Base-by-base conservation (phyloP, 2,797 vertebrate species). In the Perdix hodgsoniae region DNA sequence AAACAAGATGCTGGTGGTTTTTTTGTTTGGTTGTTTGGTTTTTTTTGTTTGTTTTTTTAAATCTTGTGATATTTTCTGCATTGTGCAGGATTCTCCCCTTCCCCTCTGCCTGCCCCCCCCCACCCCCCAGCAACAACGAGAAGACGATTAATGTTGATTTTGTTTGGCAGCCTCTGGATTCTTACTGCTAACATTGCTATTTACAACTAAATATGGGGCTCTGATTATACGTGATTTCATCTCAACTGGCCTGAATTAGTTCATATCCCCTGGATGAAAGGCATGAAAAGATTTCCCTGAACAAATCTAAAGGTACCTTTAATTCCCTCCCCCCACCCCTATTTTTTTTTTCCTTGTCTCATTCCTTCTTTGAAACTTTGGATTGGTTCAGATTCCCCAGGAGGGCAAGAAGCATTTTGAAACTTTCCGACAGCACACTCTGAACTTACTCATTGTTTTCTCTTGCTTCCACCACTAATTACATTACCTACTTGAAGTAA, bases 191-290 rank as follows among this genome's bases (percentile, higher is more conserved):
- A 97, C 91, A 73, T 93, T 96, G 96, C 95, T 95, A 97, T 95
- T 96, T 97, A 96, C 93, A 97, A 97, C 73, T 96, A 97, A 97
- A 97, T 94, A 96, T 75, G 97, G 96, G 91, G 78, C 94, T 90
- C 92, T 97, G 97, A 96, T 97, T 97, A 95, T 84, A 97, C 64
- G 89, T 76, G 91, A 95, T 94, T 91, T 91, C 18, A 70, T 88
- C 61, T 86, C 93, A 47, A 74, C 10, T 29, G 76, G 85, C 76
- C 18, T 10, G 29, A 44, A 92, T 86, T 80, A 83, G 85, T 95
- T 96, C 70, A 91, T 85, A 94, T 94, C 79, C 86, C 86, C 63
- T 45, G 37, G 64, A 72, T 60, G 74, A 70, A 78, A 88, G 56
- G 81, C 50, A 61, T 37, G 78, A 71, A 87, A 88, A 33, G 14